phyloP scores from a whole-genome alignment of 2,888 invertebrate genomes.

The Nomada ferruginata region DNA sequence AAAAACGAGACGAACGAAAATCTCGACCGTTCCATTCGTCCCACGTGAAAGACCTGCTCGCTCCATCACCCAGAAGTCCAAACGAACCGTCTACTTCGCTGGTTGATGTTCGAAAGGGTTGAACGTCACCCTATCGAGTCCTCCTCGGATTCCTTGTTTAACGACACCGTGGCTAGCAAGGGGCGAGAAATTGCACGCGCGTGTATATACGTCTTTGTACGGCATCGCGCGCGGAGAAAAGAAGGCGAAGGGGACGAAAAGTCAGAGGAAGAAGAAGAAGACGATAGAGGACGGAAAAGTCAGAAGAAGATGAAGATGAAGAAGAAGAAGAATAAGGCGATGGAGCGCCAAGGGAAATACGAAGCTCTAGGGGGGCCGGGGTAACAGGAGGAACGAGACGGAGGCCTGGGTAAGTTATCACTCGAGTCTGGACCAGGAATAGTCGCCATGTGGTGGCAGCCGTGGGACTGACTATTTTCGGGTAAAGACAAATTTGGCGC shows the following conservation, averaged over 20 bases:
- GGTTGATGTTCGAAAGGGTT: constrained; percentile 15
- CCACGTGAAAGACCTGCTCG: not conserved
- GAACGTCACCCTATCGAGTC: constrained; percentile 25
- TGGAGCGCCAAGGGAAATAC: constrained; percentile 16
- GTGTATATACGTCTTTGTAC: constrained; percentile 48
- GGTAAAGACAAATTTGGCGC: constrained; percentile 94
- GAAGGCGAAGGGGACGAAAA: constrained; percentile 35
- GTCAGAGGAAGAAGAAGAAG: constrained; percentile 22
- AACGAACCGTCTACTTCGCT: not conserved
- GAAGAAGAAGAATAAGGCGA: constrained; percentile 32
- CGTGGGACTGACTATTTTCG: constrained; percentile 86
- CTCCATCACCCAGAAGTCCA: not conserved
- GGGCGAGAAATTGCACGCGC: constrained; percentile 34
- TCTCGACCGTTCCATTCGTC: not conserved
- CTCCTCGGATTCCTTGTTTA: constrained; percentile 31
- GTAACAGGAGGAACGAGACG: constrained; percentile 46
- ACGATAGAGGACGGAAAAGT: constrained; percentile 26
- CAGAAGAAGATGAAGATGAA: constrained; percentile 16
- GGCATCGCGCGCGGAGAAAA: constrained; percentile 35
- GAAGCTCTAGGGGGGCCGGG: constrained; percentile 21
- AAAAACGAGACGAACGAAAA: not conserved
- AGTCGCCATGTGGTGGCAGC: constrained; percentile 83
- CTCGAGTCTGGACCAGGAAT: constrained; percentile 81
- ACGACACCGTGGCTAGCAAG: constrained; percentile 26
- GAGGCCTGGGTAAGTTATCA: constrained; percentile 72